Evolutionary conservation across 2,113 vertebrate genomes (phyloP).

Genomic region (Etheostoma cragini): DNA sequence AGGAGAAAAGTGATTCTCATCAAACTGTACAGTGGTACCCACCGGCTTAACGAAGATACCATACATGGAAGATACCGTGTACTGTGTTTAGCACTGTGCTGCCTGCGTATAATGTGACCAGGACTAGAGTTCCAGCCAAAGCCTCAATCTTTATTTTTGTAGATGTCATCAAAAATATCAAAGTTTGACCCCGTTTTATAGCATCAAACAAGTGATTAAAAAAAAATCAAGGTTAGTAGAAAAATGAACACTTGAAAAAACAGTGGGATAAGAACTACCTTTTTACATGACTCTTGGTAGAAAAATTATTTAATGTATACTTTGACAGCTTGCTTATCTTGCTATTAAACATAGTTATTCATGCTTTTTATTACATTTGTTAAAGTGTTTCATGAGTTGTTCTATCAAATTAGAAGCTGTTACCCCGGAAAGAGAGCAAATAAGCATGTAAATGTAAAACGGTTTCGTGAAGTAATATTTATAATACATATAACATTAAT

Average conservation of each 20-base stretch:
- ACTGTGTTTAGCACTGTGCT: slow-evolving; percentile 17
- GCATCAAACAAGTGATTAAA: too few relatives aligned
- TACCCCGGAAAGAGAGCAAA: not conserved
- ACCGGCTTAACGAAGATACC: too few relatives aligned
- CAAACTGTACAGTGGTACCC: slow-evolving; percentile 18
- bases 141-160: slow-evolving; percentile 22
- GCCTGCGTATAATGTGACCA: slow-evolving; percentile 22
- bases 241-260: too few relatives aligned
- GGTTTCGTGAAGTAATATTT: not conserved
- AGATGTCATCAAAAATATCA: not conserved
- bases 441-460: not conserved
- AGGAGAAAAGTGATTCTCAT: slow-evolving; percentile 58
- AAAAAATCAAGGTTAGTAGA: too few relatives aligned
- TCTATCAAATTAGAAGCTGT: not conserved
- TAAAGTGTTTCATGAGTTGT: not conserved
- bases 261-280: too few relatives aligned
- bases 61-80: slow-evolving; percentile 30
- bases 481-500: not conserved
- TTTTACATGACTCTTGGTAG: too few relatives aligned
- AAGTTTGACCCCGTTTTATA: too few relatives aligned
- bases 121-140: slow-evolving; percentile 9
- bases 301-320: too few relatives aligned
- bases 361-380: not conserved
- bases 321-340: not conserved
- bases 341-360: not conserved